Evolutionary conservation across 2,113 vertebrate genomes (phyloP).

Genomic region (Cervus canadensis): DNA sequence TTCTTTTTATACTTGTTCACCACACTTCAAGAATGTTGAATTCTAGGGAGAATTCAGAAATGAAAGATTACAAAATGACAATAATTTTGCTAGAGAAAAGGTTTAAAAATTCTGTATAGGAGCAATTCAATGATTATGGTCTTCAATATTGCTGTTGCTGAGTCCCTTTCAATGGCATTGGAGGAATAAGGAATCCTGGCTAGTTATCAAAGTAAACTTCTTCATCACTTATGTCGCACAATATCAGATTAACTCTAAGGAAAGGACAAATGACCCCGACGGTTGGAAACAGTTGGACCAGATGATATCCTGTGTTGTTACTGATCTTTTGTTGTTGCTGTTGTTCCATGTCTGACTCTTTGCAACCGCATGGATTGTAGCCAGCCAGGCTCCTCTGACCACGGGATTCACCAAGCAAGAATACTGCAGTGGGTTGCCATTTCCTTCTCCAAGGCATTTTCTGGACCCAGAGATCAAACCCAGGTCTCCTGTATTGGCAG

Average conservation of each 20-base stretch:
- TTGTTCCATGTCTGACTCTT: neutral
- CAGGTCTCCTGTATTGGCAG: neutral
- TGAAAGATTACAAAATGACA: neutral
- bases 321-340: neutral
- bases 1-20: neutral
- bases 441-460: neutral
- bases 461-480: neutral
- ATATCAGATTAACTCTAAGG: neutral
- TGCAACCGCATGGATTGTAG: neutral
- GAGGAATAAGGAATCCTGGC: neutral
- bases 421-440: neutral
- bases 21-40: neutral
- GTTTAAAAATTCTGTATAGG: neutral
- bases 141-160: neutral
- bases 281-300: neutral
- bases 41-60: neutral
- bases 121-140: neutral
- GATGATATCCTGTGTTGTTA: neutral
- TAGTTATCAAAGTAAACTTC: neutral
- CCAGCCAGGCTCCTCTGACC: neutral
- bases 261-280: neutral
- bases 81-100: neutral
- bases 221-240: neutral
- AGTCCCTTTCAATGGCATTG: neutral
- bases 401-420: neutral